A percentile compares a stretch with the other conserved stretches of the same genome.
phyloP scores from a whole-genome alignment of 2,888 invertebrate genomes.

The Stenodera caucasica region DNA sequence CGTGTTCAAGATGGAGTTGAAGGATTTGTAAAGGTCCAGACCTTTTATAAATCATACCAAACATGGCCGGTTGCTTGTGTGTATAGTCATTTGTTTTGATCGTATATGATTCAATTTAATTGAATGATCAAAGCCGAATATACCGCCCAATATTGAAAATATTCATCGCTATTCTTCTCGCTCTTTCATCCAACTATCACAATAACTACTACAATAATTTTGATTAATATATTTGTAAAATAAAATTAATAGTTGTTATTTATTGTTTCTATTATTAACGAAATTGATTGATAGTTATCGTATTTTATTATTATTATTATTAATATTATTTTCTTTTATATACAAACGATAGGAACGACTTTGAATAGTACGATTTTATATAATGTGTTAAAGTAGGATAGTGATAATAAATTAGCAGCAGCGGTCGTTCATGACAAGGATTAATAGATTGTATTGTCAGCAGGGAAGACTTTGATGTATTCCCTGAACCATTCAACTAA shows the following conservation, averaged over 20 bases:
- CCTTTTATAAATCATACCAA: constrained; percentile 4
- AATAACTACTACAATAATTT: constrained; percentile 7
- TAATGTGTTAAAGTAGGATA: constrained; percentile 35
- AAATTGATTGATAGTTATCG: constrained; percentile 51
- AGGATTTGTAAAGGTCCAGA: constrained; percentile 5
- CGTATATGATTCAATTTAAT: constrained; percentile 19
- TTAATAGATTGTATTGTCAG: constrained; percentile 56
- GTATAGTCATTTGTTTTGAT: constrained; percentile 21
- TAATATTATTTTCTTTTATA: constrained; percentile 48
- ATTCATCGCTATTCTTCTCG: no score
- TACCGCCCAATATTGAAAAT: constrained; percentile 5
- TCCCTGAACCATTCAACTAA: constrained; percentile 47
- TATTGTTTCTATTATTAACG: constrained; percentile 44
- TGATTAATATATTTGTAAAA: constrained; percentile 38
- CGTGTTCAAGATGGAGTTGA: constrained; percentile 3
- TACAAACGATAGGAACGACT: no score
- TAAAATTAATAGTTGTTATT: constrained; percentile 42
- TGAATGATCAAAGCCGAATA: constrained; percentile 14
- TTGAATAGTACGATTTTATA: no score
- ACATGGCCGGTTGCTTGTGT: constrained; percentile 1
- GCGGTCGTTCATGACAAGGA: constrained; percentile 53
- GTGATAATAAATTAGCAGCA: constrained; percentile 54
- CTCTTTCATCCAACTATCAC: neutral
- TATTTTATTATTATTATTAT: no score
- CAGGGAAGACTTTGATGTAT: constrained; percentile 55